Evolutionary conservation across 2,113 vertebrate species (phyloP), one percentile per base, ranked within the genome.

Genomic region (Micromys minutus): DNA sequence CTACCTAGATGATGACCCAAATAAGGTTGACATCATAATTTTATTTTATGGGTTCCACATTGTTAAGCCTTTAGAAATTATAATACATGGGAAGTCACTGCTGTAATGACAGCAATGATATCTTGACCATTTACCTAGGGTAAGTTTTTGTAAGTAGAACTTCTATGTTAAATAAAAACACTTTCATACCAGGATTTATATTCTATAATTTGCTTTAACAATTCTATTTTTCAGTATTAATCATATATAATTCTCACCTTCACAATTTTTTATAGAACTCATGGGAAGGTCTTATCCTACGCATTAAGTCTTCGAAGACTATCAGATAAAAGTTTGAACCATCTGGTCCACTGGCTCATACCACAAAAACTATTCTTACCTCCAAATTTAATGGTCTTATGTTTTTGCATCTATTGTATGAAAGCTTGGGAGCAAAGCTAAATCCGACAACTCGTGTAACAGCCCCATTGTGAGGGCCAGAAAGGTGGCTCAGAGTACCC

Each of bases 131-230:
- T 87, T 89, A 72, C 39, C 45, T 52, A 19, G n/a, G 12, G 45
- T 34, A 83, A 26, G 69, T 39, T 79, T 94, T 86, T 86, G 36
- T 26, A 75, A 92, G 21, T 26, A 83, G 50, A 87, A 88, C 92
- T 87, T 19, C 42, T 79, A 36, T 9, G 50, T 93, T 31, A 76
- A 86, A 89, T 77, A 16, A 61, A 72, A 59, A 47, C 2, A 61
- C 59, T 96, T 89, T 83, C 26, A 45, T 80, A 42, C 45, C 29
- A 29, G 10, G 7, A 26, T 76, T 50, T 75, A 45, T 90, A 63
- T 74, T 67, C 24, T n/a, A 90, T 76, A 81, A 34, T 47, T 76
- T 31, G 47, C 57, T 86, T 94, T 26, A 61, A 50, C 71, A 13
- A 67, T 90, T 87, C 55, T 77, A 42, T 12, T 80, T 80, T 29